Conservation (phyloP, 2,797 vertebrate species). For the Xiphophorus birchmanni region DNA sequence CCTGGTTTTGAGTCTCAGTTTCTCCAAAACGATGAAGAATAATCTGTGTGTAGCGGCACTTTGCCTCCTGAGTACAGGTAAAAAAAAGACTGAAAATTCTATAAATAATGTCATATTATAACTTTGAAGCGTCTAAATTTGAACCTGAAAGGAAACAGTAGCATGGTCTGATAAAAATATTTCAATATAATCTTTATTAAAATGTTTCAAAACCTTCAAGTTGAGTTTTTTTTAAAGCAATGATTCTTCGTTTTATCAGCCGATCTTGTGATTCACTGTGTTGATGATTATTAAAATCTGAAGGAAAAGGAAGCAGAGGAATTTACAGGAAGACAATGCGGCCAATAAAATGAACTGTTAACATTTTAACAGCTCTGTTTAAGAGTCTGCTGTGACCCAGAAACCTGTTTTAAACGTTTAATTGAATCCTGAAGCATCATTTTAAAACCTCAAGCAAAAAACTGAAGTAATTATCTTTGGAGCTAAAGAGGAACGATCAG, state of each 20-base stretch:
- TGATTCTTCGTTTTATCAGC: neutral
- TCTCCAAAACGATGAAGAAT: neutral
- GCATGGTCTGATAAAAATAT: neutral
- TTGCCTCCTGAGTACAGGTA: slow-evolving; percentile 17
- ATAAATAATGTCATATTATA: neutral
- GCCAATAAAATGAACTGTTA: neutral
- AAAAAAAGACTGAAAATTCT: neutral
- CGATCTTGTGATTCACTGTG: neutral
- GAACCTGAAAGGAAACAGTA: neutral
- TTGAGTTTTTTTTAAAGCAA: neutral
- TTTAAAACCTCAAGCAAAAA: neutral
- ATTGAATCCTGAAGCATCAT: neutral
- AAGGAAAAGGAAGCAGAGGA: neutral
- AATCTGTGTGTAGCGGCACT: neutral
- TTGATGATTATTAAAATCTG: neutral
- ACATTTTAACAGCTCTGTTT: neutral
- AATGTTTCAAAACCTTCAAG: neutral
- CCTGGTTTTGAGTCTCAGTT: neutral
- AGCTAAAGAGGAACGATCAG: no score
- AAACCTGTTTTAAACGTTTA: neutral
- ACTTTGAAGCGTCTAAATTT: neutral
- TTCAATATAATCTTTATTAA: neutral
- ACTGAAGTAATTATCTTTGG: no score
- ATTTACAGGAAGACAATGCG: neutral
- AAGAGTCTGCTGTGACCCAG: neutral